phyloP scores from a whole-genome alignment of 2,113 vertebrate species.

The Sinocyclocheilus maitianheensis region DNA sequence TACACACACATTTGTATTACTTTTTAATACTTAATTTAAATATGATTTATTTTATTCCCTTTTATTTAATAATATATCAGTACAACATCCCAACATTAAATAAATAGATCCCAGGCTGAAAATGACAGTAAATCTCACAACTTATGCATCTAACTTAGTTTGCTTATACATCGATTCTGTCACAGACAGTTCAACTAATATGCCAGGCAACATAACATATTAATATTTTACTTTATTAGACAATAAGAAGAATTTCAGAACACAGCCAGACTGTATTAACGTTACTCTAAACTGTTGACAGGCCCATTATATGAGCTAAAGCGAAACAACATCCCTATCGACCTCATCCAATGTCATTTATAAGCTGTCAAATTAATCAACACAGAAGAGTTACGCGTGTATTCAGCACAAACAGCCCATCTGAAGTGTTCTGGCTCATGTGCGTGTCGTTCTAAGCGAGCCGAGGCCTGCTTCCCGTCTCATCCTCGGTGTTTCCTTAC shows the following conservation, averaged over 20 bases:
- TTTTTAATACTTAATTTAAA: no score
- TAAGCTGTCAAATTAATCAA: not conserved
- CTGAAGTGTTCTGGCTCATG: not conserved
- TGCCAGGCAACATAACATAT: not conserved
- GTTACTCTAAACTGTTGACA: not conserved
- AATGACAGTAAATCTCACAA: no score
- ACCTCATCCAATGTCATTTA: not conserved
- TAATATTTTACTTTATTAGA: not conserved
- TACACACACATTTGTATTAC: no score
- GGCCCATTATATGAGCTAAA: not conserved
- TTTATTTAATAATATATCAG: no score
- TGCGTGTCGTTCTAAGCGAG: not conserved
- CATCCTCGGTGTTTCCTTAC: constrained; percentile 69
- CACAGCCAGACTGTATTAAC: not conserved
- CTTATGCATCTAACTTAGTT: not conserved
- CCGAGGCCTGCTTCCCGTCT: constrained; percentile 55
- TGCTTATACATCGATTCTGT: not conserved
- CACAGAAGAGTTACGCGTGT: not conserved
- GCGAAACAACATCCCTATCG: not conserved
- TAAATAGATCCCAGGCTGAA: no score
- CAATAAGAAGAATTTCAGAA: not conserved
- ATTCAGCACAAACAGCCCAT: not conserved
- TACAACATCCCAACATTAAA: no score
- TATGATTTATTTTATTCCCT: no score
- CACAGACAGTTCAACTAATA: not conserved